Evolutionary conservation across 2,888 invertebrate species (phyloP).

Genomic region (Neoitamus cyanurus): DNA sequence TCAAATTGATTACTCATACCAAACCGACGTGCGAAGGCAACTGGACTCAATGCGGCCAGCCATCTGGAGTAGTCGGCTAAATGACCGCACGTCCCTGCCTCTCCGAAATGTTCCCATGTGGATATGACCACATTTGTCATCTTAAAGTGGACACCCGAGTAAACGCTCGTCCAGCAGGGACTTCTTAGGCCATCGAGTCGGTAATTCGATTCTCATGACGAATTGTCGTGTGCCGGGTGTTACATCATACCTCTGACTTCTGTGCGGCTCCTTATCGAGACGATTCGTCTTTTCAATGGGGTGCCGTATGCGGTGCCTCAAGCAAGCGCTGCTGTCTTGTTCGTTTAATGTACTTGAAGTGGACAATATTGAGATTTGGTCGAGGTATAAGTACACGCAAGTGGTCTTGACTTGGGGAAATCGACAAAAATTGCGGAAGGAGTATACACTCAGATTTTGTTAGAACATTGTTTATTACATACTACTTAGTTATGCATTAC

Average conservation of each 20-base stretch:
- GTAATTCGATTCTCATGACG: conserved; percentile 40
- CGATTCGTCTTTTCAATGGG: neutral
- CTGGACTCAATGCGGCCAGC: neutral
- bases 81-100: conserved; percentile 12
- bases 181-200: neutral
- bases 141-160: conserved; percentile 33
- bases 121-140: conserved; percentile 36
- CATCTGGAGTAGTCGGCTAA: conserved; percentile 9
- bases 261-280: neutral
- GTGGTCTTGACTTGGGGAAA: too few relatives aligned
- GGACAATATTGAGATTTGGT: too few relatives aligned
- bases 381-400: too few relatives aligned
- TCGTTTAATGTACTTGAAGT: neutral
- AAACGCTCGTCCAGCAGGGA: neutral
- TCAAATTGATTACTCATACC: conserved; percentile 29
- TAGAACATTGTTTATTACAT: too few relatives aligned
- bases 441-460: too few relatives aligned
- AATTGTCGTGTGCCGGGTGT: conserved; percentile 35
- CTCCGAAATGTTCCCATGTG: neutral
- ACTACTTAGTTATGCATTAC: too few relatives aligned
- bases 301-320: neutral
- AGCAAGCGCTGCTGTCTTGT: neutral
- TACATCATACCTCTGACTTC: neutral
- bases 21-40: neutral
- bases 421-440: too few relatives aligned